Evolutionary conservation across 2,113 vertebrate genomes (phyloP).

Genomic region (Azemiops feae): DNA sequence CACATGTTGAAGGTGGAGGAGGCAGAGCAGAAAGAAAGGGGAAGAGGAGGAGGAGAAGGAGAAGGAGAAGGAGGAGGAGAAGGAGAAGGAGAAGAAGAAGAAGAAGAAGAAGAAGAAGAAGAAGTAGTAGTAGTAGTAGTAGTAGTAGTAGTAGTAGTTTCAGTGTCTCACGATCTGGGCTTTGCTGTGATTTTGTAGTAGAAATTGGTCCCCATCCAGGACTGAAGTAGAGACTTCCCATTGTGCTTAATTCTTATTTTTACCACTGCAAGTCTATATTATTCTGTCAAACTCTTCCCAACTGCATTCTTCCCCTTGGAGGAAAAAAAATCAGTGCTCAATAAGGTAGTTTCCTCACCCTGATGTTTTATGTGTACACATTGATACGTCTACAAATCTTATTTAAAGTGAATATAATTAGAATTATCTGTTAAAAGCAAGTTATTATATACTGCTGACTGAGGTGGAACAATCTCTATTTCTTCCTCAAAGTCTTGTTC

Average conservation of each 20-base stretch:
- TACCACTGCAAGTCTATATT: neutral
- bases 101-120: no score
- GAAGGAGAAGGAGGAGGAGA: fast-evolving
- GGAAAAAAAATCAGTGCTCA: neutral
- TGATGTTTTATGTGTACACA: slow-evolving; percentile 22
- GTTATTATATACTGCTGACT: slow-evolving; percentile 36
- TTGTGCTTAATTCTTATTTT: neutral
- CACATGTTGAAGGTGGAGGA: no score
- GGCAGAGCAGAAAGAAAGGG: no score
- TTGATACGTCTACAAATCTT: slow-evolving; percentile 29
- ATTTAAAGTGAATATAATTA: slow-evolving; percentile 61
- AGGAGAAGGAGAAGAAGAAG: no score
- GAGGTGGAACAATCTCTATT: slow-evolving; percentile 37
- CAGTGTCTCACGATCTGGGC: neutral
- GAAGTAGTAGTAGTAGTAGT: no score
- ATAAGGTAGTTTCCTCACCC: neutral
- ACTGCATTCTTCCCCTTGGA: neutral
- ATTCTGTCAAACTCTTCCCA: neutral
- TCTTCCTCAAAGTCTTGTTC: slow-evolving; percentile 40
- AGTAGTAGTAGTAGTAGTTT: neutral
- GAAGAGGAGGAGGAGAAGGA: no score
- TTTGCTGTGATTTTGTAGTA: neutral
- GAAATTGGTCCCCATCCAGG: neutral
- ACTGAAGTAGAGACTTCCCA: no score
- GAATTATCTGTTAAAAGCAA: slow-evolving; percentile 45